A percentile compares a stretch with the other conserved stretches of the same genome.
phyloP scores from a whole-genome alignment of 2,797 vertebrate species.

The Tolypeutes matacus region DNA sequence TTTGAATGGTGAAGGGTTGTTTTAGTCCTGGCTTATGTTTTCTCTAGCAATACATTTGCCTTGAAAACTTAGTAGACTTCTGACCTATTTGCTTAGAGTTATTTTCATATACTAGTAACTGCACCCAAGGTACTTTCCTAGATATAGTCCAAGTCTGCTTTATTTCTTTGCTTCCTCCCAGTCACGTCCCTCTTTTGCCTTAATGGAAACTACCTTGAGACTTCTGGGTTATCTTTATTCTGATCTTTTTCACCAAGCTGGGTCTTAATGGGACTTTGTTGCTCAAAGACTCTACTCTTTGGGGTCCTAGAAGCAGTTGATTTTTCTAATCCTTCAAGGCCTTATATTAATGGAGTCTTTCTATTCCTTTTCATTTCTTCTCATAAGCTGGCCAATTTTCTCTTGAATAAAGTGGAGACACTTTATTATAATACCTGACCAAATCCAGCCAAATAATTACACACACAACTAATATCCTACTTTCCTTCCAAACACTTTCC shows the following conservation, averaged over 20 bases:
- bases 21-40: neutral
- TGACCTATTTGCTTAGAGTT: neutral
- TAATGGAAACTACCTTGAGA: neutral
- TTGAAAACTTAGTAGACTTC: constrained; percentile 9
- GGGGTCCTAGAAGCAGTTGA: neutral
- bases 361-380: neutral
- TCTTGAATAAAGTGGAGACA: neutral
- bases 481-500: neutral
- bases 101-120: neutral
- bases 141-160: neutral
- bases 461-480: neutral
- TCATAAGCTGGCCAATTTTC: constrained; percentile 29
- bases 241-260: constrained; percentile 18
- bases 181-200: neutral
- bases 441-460: neutral
- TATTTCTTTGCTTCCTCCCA: constrained; percentile 2
- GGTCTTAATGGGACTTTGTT: neutral
- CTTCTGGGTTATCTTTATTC: neutral
- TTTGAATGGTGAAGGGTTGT: neutral
- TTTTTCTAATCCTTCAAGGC: neutral
- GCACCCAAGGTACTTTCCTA: neutral
- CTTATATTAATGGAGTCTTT: neutral
- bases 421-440: constrained; percentile 18
- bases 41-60: neutral
- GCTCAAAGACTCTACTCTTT: neutral